These are phyloP conservation scores for Micromys minutus DNA, from an alignment of 2,113 vertebrate species.

Conservation along the genomic window DNA sequence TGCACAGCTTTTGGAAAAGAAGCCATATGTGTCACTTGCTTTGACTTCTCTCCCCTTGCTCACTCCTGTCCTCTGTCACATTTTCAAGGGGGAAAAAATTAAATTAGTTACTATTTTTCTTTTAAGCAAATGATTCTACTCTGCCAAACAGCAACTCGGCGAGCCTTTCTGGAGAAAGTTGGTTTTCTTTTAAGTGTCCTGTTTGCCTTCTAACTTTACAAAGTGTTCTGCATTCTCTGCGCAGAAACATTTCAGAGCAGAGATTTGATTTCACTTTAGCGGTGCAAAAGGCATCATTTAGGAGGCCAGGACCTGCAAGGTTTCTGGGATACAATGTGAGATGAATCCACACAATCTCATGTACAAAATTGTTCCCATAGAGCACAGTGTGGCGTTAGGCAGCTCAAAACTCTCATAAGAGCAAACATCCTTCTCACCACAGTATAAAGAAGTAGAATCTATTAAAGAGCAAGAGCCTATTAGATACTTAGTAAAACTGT, in stretches of 20 bases:
- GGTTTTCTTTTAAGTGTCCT: neutral
- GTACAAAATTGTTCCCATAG: neutral
- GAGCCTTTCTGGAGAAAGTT: slow-evolving; percentile 12
- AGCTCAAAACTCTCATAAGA: neutral
- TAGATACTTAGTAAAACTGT: slow-evolving; percentile 18
- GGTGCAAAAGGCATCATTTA: neutral
- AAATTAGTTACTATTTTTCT: slow-evolving; percentile 11
- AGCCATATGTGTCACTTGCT: neutral
- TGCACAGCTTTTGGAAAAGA: neutral
- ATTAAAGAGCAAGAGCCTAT: neutral
- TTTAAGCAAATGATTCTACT: slow-evolving; percentile 6
- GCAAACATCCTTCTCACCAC: neutral
- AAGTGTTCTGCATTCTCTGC: slow-evolving; percentile 27
- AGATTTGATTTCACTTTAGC: neutral
- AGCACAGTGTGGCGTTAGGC: neutral
- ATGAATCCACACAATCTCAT: neutral
- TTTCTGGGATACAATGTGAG: neutral
- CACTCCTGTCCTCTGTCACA: neutral
- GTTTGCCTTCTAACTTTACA: slow-evolving; percentile 16
- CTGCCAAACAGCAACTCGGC: neutral
- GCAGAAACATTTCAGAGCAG: neutral
- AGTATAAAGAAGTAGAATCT: neutral
- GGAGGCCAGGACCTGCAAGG: neutral
- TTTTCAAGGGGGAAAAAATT: slow-evolving; percentile 19
- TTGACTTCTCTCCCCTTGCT: neutral